Evolutionary conservation across 2,797 vertebrate species (phyloP), one percentile per base, ranked within the genome.

Genomic region (Echiichthys vipera): DNA sequence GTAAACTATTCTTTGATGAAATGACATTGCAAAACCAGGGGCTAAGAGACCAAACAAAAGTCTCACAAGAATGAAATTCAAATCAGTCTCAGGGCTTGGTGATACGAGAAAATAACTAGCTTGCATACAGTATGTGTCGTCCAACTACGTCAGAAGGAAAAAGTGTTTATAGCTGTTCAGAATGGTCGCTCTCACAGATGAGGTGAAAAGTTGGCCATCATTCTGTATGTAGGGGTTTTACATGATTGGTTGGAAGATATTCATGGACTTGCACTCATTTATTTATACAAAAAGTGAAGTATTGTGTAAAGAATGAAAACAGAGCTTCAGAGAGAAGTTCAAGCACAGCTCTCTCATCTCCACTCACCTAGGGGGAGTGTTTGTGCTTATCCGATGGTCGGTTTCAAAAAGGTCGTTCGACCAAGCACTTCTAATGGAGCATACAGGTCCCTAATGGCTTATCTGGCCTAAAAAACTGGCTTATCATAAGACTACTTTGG

Each of bases 61-160:
- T 64, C 22, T 45, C 20, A 62, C 10, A 36, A 65, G 59, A 83
- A 71, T 71, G 22, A 75, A 78, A 56, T 47, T 76, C 24, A 34
- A 30, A 39, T 71, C 39, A 71, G 49, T 49, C 58, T 22, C 3
- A 45, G 49, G 24, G 39, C 37, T 55, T 42, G 14, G 54, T 46
- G 13, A 20, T 20, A 25, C 39, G 25, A 18, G 12, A 50, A 20
- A 20, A 45, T 7, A 45, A 29, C 12, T 34, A 42, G 20, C 47
- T 24, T 10, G 3, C 22, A 29, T 0, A n/a, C n/a, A n/a, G n/a
- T 6, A 11, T 1, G 0, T 27, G 34, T 42, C 11, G 5, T 69
- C 3, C 7, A 49, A 50, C 22, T 29, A 22, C n/a, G 6, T 30
- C 43, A 30, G 11, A 57, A 34, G 24, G 17, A 2, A 47, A 11